Evolutionary conservation across 2,113 vertebrate genomes (phyloP), one percentile per base, ranked within the genome.

Genomic region (Apaloderma vittatum): DNA sequence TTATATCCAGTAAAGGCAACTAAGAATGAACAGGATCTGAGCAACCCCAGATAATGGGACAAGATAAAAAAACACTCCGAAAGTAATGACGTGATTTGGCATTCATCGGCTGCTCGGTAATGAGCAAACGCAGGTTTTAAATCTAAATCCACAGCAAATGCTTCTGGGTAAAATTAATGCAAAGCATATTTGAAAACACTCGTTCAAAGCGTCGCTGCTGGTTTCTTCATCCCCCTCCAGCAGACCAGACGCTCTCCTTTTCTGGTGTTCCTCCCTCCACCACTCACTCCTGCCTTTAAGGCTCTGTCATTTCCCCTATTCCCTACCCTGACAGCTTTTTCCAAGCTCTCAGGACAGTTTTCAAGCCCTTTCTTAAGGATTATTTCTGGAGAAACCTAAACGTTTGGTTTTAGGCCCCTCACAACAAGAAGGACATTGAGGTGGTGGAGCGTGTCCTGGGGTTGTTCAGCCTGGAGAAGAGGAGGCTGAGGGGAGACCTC

Each of bases 61-160:
- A 83, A 82, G 86, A 86, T 66, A 86, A 93, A 87, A 75, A 51
- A 40, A 3, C 73, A 65, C 62, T 85, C 66, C 48, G 55, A 74
- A 83, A 94, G 79, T 75, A 75, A 94, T 82, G 91, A 71, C 55
- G 46, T n/a, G 52, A 74, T 79, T 76, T 75, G 86, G 86, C 71
- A 86, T 92, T 88, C 83, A 68, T 94, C 86, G 86, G 75, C 16
- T 3, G 2, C 72, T 72, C 2, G 1, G 49, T 68, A 96, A 94
- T 32, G 72, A 94, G 93, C 76, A 70, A 94, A 91, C 0, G 27
- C 62, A 83, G 83, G 91, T 88, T 91, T 65, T 58, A 57, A 88
- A 86, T 52, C 91, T 68, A 72, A 95, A 95, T 68, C 65, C 58
- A 21, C n/a, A 66, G 95, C 89, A 88, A 92, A 87, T 8, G 17